Base-by-base conservation (phyloP, 1,140 invertebrate species). In the Phymastichus coffea region DNA sequence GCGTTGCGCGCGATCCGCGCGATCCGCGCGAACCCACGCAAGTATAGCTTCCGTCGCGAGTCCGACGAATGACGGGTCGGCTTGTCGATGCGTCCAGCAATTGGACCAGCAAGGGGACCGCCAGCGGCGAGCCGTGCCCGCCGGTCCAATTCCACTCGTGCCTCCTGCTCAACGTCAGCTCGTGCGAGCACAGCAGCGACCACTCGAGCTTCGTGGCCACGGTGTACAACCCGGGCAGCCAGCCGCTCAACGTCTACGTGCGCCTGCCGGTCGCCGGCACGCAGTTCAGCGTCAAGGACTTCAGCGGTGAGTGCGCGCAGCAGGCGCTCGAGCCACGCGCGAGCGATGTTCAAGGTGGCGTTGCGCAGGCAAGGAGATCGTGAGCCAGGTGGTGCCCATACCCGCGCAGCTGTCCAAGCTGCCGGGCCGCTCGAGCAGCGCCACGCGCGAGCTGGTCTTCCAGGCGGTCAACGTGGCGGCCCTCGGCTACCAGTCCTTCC, bases 141-240 rank as follows among this genome's bases (percentile, higher is more conserved):
- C 14, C 38, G 8, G 17, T 48, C 0, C 14, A 70, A 43, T 80
- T 84, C 49, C 40, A 79, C n/a, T 85, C 84, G 33, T 93, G 91
- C 74, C 71, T 83, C 6, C 63, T 83, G 25, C 67, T 88, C 1
- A 95, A 89, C 57, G 83, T 87, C 0, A 88, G 86, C 66, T 68
- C 79, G 0, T 89, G 88, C 57, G 66, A 63, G 70, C 69, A 82
- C n/a, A 85, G 86, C 1, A 91, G 94, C 73, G 71, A 70, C 4
- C 78, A 80, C 35, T 72, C 84, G 54, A 74, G 83, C 61, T 88
- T 92, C 69, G 72, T 87, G 1, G 80, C 93, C 0, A 86, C 88
- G 0, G 67, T 94, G 3, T 93, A 93, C 71, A 98, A 98, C 77
- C 91, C 94, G 0, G 68, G 91, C 8, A 88, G 87, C 49, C 83